Percentiles rank a stretch among this genome's conserved stretches.
Conservation (phyloP, 2,113 vertebrate species). For the Tiliqua scincoides region DNA sequence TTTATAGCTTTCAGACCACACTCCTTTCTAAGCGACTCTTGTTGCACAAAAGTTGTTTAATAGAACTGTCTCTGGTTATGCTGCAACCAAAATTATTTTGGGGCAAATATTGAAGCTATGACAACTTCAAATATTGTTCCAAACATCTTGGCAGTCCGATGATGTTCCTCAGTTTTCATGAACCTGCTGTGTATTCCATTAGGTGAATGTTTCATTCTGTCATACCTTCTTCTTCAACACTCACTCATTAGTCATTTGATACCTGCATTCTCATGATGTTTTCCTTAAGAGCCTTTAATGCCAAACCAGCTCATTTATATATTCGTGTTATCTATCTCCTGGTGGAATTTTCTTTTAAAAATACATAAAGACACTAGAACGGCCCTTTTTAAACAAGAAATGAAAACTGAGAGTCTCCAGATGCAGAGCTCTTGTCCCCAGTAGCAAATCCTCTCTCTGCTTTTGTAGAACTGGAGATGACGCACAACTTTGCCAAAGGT, state of each 20-base stretch:
- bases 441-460: neutral
- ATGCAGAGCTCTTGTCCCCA: neutral
- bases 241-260: neutral
- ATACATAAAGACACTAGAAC: neutral
- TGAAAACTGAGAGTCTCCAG: no score
- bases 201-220: neutral
- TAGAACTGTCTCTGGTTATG: neutral
- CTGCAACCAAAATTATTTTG: neutral
- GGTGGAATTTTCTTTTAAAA: neutral
- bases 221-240: neutral
- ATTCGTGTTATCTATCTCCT: neutral
- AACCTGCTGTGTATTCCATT: neutral
- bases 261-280: neutral
- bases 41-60: neutral
- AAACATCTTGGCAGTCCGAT: neutral
- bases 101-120: neutral
- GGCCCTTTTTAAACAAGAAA: no score
- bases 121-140: neutral
- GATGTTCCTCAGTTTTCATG: neutral
- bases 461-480: neutral
- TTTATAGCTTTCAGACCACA: neutral
- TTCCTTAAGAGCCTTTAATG: neutral
- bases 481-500: neutral
- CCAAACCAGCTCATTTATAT: neutral
- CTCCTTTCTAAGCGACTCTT: neutral